These are phyloP conservation scores for roundworm (Caenorhabditis elegans) DNA, from an alignment of 1,140 invertebrate genomes.

Conservation along the genomic window DNA sequence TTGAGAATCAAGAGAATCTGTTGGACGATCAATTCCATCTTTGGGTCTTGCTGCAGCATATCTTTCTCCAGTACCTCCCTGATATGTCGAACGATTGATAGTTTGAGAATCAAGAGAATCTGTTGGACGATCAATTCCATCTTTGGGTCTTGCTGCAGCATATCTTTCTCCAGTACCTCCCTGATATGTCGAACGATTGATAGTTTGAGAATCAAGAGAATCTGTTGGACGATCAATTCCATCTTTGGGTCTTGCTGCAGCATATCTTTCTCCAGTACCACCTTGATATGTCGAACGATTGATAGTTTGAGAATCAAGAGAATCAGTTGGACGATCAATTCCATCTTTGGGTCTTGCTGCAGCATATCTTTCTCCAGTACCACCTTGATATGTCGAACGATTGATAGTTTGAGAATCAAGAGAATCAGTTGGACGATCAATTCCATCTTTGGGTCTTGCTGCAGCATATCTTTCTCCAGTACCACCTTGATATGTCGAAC, in stretches of 20 bases:
- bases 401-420: background rate
- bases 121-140: background rate
- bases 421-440: constrained; percentile 4
- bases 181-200: background rate
- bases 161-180: background rate
- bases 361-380: background rate
- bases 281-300: background rate
- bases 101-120: background rate
- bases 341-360: background rate
- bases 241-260: background rate
- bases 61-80: background rate
- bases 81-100: background rate
- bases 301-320: background rate
- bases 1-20: background rate
- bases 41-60: background rate
- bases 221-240: background rate
- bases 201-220: background rate
- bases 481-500: background rate
- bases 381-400: background rate
- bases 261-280: background rate
- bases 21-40: background rate
- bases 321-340: background rate
- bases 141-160: background rate
- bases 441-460: background rate
- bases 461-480: background rate